Base-by-base conservation (phyloP, 2,797 vertebrate species). In the Erpetoichthys calabaricus region DNA sequence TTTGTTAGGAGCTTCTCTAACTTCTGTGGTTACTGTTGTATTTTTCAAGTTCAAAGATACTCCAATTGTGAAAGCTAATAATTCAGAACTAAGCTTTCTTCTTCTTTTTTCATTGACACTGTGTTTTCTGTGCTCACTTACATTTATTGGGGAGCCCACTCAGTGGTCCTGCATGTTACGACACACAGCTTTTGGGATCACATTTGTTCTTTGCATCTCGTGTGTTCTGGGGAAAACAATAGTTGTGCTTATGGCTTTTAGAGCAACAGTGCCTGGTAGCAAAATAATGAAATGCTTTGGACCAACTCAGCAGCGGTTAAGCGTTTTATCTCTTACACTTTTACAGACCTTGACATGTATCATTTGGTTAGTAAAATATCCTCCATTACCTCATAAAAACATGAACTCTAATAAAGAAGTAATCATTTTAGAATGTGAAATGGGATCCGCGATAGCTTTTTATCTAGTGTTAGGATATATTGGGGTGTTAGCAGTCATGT, bases 281-380 rank as follows among this genome's bases (percentile, higher is more conserved):
- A 74, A 70, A 58, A 3, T 70, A 6, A 72, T 76, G 69, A 64
- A 51, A 10, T 73, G 68, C 58, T 73, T 79, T 42, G 72, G 75
- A 8, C 74, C 76, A 7, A 49, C 46, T 2, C 75, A 80, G 60
- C 83, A 86, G 62, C 82, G 75, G 53, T 64, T 70, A 45, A 74
- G 85, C 56, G 85, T 88, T 59, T 62, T 65, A 10, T 43, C 72
- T 5, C 84, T 80, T 53, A 84, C 85, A 3, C 63, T 84, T 6
- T 62, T 80, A 46, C 86, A 88, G 80, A 73, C 84, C 1, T 67
- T 80, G 6, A 85, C 86, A 61, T 88, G 83, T 49, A 49, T 49
- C 7, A 7, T 49, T 3, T 49, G 47, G 47, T n/a, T 49, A n/a
- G 4, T 5, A 49, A 7, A 7, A 49, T 49, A 49, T 49, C 47